Base-by-base conservation (phyloP, 1,140 invertebrate species). In the Zaprionus lachaisei region DNA sequence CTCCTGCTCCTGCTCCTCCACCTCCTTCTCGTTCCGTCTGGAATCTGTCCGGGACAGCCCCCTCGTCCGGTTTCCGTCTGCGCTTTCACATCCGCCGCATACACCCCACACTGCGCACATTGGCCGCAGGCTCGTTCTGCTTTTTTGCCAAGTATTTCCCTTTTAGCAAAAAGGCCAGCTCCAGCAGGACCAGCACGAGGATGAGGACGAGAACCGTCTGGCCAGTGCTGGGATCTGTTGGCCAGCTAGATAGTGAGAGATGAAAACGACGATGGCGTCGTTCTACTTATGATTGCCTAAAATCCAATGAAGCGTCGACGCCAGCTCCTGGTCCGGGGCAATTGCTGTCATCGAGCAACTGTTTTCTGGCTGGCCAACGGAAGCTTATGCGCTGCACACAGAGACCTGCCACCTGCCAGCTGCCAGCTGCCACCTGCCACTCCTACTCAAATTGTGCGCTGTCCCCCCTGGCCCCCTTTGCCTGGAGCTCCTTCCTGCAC, bases 251-350 rank as follows among this genome's bases (percentile, higher is more conserved):
- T 54, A 15, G 34, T 4, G 64, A 28, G 22, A n/a, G 20, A 4
- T 22, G 31, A 22, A 6, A 17, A 17, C 5, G 11, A 26, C 37
- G 28, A 49, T 14, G 34, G 34, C 41, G 26, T 55, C 34, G 61
- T 72, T 15, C 68, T 76, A 76, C 73, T 76, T 76, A 76, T 76
- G 73, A 76, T 76, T 76, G 73, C 73, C 68, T 61, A 76, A 76
- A 72, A 72, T 72, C 69, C 73, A 76, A 76, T 76, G 73, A 76
- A 76, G 73, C 73, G 73, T 76, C 72, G 73, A 55, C 61, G 56
- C 47, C 66, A 55, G 26, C 55, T 51, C 26, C 68, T 34, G 60
- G 55, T 41, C n/a, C 37, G 34, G 61, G 68, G 73, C 68, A 76
- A 76, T 76, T 64, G 73, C 73, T 76, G 73, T 76, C 73, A 76